Evolutionary conservation across 2,113 vertebrate species (phyloP).

Genomic region (human): DNA sequence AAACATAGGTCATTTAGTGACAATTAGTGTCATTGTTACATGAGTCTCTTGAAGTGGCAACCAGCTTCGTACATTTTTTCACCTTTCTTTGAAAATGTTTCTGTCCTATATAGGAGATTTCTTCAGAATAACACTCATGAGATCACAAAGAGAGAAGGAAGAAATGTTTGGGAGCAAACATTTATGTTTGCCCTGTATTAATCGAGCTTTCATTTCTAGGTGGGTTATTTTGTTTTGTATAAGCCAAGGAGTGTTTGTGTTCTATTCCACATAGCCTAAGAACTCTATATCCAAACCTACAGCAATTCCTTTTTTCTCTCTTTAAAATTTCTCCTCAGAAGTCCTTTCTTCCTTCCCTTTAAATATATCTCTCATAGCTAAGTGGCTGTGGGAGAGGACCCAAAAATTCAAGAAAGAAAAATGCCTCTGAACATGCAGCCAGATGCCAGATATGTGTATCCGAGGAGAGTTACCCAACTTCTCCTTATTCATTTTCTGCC

Average conservation of each 20-base stretch:
- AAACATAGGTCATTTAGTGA: background rate
- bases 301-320: background rate
- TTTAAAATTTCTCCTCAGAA: constrained; percentile 9
- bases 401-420: constrained; percentile 21
- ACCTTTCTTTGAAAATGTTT: background rate
- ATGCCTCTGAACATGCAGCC: background rate
- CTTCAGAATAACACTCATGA: background rate
- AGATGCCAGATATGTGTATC: constrained; percentile 22
- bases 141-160: background rate
- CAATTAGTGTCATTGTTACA: background rate
- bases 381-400: background rate
- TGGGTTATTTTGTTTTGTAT: background rate
- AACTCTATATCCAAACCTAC: background rate
- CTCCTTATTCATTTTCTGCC: constrained; percentile 46
- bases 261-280: background rate
- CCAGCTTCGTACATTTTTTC: background rate
- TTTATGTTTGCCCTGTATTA: background rate
- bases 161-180: background rate
- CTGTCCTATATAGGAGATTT: background rate
- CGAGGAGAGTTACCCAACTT: constrained; percentile 5
- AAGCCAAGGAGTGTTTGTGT: background rate
- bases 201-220: background rate
- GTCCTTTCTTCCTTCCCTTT: background rate
- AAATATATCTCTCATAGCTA: background rate
- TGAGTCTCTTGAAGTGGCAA: background rate